A percentile compares a stretch with the other conserved stretches of the same genome.
Evolutionary conservation across 2,113 vertebrate species (phyloP).

Genomic region (Phasianus colchicus): DNA sequence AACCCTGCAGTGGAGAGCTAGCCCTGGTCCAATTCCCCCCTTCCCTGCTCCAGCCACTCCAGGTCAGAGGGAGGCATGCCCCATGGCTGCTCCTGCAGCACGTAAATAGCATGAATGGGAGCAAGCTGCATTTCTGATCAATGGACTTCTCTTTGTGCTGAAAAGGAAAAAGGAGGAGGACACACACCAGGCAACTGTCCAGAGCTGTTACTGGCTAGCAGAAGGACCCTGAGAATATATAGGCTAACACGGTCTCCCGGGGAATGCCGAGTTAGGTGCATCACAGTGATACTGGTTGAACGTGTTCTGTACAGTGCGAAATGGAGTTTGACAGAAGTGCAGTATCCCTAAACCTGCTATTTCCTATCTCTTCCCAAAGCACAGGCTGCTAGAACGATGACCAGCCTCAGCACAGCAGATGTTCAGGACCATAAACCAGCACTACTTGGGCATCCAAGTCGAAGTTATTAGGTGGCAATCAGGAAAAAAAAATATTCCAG

Average conservation of each 20-base stretch:
- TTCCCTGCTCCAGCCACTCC: neutral
- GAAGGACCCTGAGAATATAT: conserved; percentile 71
- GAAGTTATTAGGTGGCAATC: fast-evolving
- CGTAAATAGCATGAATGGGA: neutral
- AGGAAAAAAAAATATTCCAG: neutral
- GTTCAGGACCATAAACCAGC: neutral
- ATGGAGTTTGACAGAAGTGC: neutral
- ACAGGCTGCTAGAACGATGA: neutral
- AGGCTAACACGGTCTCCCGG: conserved; percentile 52
- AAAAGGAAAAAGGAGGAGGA: neutral
- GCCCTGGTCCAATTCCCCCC: neutral
- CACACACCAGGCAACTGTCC: neutral
- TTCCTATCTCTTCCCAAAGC: conserved; percentile 22
- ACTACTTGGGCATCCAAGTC: neutral
- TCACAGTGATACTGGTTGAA: conserved; percentile 68
- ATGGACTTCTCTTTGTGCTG: neutral
- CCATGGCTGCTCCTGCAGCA: neutral
- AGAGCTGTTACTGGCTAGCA: conserved; percentile 60
- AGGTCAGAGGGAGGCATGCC: fast-evolving
- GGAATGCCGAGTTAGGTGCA: conserved; percentile 54
- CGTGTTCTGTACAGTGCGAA: conserved; percentile 22
- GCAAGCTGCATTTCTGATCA: neutral
- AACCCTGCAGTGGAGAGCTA: neutral
- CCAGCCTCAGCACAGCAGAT: neutral
- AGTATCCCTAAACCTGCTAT: conserved; percentile 5